phyloP scores from a whole-genome alignment of 2,888 invertebrate species.

The Drosophila borborema region DNA sequence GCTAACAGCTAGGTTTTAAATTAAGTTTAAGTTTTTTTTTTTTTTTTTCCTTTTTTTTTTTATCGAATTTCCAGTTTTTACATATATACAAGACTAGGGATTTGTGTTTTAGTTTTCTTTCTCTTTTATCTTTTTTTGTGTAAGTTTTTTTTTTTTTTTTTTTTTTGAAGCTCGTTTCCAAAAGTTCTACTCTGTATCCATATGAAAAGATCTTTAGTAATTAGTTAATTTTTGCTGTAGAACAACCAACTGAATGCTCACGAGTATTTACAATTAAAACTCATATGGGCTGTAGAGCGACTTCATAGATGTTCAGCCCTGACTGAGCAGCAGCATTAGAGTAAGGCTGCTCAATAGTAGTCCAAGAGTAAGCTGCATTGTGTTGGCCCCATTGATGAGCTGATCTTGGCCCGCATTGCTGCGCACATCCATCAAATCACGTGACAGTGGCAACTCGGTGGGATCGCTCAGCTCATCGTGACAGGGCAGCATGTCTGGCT shows the following conservation, averaged over 20 bases:
- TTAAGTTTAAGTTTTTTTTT: constrained; percentile 46
- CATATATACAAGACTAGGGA: constrained; percentile 71
- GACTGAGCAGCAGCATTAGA: constrained; percentile 30
- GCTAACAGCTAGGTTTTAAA: constrained; percentile 62
- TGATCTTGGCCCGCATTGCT: constrained; percentile 77
- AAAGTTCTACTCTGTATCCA: constrained; percentile 36
- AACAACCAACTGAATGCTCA: constrained; percentile 52
- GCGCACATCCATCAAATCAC: constrained; percentile 85
- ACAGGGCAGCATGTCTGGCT: constrained; percentile 87
- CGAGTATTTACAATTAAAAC: constrained; percentile 71
- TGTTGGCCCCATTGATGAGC: constrained; percentile 42
- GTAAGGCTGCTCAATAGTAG: constrained; percentile 11
- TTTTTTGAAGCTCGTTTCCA: constrained; percentile 73
- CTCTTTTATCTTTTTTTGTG: constrained; percentile 6
- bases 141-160: constrained; percentile 7
- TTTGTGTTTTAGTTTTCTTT: constrained; percentile 27
- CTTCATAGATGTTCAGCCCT: constrained; percentile 25
- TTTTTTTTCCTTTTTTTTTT: not conserved
- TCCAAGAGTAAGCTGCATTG: constrained; percentile 15
- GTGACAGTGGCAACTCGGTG: constrained; percentile 88
- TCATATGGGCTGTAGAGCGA: constrained; percentile 25
- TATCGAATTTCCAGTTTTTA: constrained; percentile 64
- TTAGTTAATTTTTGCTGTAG: constrained; percentile 27
- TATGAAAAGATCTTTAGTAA: constrained; percentile 23
- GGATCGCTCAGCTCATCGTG: constrained; percentile 88